Percentiles rank a stretch among this genome's conserved stretches.
phyloP scores from a whole-genome alignment of 2,797 vertebrate genomes.

The Cetoscarus ocellatus region DNA sequence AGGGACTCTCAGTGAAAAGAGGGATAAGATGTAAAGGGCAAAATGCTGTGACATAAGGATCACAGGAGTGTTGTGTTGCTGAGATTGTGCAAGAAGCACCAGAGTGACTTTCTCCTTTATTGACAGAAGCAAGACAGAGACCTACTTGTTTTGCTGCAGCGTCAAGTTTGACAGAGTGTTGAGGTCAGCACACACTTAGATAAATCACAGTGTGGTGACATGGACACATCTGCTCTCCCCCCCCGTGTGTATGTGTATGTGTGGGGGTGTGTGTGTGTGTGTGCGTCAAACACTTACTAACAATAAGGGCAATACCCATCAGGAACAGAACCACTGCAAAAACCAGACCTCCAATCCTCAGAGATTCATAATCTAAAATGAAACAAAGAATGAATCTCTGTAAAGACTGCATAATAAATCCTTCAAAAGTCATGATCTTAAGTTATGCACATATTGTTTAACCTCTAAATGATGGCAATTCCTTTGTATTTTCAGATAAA shows the following conservation, averaged over 20 bases:
- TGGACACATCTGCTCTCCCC: neutral
- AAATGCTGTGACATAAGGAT: constrained; percentile 26
- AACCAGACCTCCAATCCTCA: constrained; percentile 90
- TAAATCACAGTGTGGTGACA: constrained; percentile 31
- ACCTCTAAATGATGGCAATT: no score
- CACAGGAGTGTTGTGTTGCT: constrained; percentile 21
- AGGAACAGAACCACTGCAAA: constrained; percentile 90
- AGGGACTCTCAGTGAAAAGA: constrained; percentile 30
- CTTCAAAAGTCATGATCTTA: no score
- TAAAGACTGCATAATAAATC: no score
- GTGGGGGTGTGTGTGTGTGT: neutral
- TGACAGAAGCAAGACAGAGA: constrained; percentile 25
- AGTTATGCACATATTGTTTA: no score
- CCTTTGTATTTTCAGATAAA: no score
- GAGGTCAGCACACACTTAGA: constrained; percentile 24
- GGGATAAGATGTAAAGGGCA: constrained; percentile 33
- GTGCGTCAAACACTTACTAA: constrained; percentile 84
- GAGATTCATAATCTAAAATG: constrained; percentile 88
- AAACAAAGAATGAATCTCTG: neutral
- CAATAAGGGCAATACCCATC: constrained; percentile 89
- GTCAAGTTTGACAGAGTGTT: neutral
- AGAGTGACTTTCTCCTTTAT: neutral
- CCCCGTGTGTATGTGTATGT: neutral
- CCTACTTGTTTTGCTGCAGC: constrained; percentile 37
- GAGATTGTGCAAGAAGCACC: constrained; percentile 41